Percentiles rank a stretch among this genome's conserved stretches.
Conservation (phyloP, 2,113 vertebrate species). For the Alosa alosa region DNA sequence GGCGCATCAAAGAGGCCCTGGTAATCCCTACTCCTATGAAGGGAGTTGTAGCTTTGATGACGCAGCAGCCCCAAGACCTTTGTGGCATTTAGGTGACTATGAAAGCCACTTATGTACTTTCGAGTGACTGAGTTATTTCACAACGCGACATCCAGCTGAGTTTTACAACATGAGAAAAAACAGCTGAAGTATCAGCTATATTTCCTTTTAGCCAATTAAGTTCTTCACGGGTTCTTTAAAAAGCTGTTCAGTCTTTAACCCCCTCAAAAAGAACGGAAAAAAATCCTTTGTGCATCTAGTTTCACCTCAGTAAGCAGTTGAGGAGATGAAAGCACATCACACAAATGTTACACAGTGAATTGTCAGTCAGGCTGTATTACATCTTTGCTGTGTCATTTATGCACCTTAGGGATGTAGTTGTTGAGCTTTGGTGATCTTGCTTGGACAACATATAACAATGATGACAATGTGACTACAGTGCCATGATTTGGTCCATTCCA, state of each 20-base stretch:
- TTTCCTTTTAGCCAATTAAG: neutral
- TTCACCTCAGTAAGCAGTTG: neutral
- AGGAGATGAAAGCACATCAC: neutral
- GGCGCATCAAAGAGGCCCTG: neutral
- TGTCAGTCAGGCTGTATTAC: neutral
- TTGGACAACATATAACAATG: neutral
- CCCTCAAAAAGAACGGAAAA: neutral
- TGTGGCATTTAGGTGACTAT: neutral
- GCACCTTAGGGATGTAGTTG: neutral
- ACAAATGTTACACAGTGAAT: neutral
- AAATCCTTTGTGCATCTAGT: neutral
- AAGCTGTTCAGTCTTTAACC: neutral
- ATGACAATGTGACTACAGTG: neutral
- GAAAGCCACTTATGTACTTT: conserved; percentile 10
- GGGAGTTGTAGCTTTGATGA: neutral
- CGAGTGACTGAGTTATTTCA: neutral
- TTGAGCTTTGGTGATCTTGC: neutral
- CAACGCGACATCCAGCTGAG: neutral
- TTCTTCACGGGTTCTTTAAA: neutral
- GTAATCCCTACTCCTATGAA: neutral
- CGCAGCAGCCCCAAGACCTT: conserved; percentile 11
- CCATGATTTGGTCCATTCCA: neutral
- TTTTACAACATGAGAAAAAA: neutral
- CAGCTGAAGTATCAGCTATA: neutral
- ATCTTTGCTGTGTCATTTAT: neutral